Conservation (phyloP, 2,113 vertebrate genomes). For the Isurus oxyrinchus region DNA sequence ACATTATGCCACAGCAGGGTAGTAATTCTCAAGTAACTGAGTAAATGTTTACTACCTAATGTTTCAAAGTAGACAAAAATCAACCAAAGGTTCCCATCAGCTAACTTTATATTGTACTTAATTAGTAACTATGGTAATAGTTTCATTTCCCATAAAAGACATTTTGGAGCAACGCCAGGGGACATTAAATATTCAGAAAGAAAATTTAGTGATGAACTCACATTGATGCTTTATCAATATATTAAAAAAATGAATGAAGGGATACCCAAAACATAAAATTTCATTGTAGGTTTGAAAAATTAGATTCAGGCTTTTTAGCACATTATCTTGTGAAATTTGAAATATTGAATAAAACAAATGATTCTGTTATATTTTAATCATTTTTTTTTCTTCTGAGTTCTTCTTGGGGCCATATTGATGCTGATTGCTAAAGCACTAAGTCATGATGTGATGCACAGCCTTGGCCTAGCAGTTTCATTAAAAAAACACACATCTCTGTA, state of each 20-base stretch:
- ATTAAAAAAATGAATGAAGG: background rate
- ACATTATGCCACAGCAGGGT: constrained; percentile 32
- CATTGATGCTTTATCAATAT: background rate
- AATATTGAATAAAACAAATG: background rate
- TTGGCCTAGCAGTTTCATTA: background rate
- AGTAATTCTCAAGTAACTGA: constrained; percentile 19
- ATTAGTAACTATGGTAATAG: background rate
- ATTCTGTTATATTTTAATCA: background rate
- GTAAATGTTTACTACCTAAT: constrained; percentile 31
- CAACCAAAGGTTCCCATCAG: background rate
- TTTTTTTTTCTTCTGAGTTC: background rate
- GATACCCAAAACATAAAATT: background rate
- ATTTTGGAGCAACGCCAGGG: background rate
- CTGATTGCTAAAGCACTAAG: background rate
- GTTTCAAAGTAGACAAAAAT: constrained; percentile 1
- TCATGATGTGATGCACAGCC: background rate
- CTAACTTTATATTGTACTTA: constrained; percentile 14
- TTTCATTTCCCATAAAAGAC: background rate
- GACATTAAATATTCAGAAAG: constrained; percentile 9
- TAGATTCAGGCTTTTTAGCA: background rate
- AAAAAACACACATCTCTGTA: background rate
- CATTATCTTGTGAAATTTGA: background rate
- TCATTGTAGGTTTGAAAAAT: background rate
- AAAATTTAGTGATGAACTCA: background rate
- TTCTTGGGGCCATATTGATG: background rate